These are phyloP conservation scores for Lethocerus indicus DNA, from an alignment of 1,140 invertebrate species.

Conservation along the genomic window DNA sequence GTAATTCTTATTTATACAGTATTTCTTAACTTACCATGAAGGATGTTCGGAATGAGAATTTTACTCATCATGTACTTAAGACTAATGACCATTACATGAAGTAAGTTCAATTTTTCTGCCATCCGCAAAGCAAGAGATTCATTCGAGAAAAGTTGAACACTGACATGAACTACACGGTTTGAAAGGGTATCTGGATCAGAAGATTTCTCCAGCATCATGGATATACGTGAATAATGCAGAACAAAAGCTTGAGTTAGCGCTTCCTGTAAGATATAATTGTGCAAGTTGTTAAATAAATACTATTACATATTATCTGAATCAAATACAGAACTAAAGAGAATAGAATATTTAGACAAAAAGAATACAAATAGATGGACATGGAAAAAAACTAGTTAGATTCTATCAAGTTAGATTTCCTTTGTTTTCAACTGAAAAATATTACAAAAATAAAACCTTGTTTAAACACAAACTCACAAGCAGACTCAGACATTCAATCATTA, in stretches of 20 bases:
- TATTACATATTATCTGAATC: not conserved
- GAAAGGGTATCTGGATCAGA: constrained; percentile 77
- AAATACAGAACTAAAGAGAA: no score
- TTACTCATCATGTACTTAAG: constrained; percentile 87
- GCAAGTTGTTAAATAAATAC: not conserved
- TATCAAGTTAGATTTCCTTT: no score
- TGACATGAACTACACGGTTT: constrained; percentile 91
- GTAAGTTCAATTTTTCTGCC: constrained; percentile 72
- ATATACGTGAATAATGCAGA: constrained; percentile 86
- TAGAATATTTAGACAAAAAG: no score
- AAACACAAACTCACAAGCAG: no score
- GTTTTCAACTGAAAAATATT: no score
- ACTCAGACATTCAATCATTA: no score
- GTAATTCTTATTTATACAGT: not conserved
- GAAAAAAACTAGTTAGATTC: no score
- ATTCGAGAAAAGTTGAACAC: constrained; percentile 89
- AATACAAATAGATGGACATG: no score
- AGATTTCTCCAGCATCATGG: constrained; percentile 72
- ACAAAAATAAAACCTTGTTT: no score
- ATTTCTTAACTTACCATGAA: constrained; percentile 47
- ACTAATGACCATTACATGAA: constrained; percentile 89
- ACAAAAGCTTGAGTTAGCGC: constrained; percentile 87
- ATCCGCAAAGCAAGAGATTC: constrained; percentile 77
- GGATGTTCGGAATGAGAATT: constrained; percentile 69
- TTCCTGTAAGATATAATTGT: constrained; percentile 37